Conservation (phyloP, 2,113 vertebrate species). For the Bettongia penicillata region DNA sequence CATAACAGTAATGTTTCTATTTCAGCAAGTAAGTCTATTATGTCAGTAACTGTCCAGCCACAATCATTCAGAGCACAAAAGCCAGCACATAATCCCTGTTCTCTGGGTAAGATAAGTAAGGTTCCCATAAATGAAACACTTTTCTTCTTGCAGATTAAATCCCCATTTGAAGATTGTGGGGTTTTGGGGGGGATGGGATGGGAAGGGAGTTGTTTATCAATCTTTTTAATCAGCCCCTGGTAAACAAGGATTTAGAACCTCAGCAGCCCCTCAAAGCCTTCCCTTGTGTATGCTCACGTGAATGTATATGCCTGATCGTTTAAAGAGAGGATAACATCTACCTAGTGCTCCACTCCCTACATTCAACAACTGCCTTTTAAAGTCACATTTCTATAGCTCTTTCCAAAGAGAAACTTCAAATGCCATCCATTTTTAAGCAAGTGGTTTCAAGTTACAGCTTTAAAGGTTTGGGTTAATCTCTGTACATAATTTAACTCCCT, state of each 20-base stretch:
- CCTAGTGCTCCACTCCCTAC: conserved; percentile 2
- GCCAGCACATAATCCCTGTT: conserved; percentile 80
- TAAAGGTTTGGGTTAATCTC: conserved; percentile 81
- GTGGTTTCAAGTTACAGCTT: conserved; percentile 80
- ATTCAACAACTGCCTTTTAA: conserved; percentile 70
- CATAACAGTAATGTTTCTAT: conserved; percentile 79
- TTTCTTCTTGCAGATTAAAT: conserved; percentile 79
- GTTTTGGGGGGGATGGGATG: conserved; percentile 58
- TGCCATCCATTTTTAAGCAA: conserved; percentile 61
- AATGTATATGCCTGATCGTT: neutral
- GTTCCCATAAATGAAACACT: conserved; percentile 79
- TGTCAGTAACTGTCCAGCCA: conserved; percentile 79
- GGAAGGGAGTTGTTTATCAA: conserved; percentile 44
- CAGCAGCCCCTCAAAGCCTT: conserved; percentile 61
- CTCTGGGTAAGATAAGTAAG: conserved; percentile 75
- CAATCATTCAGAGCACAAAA: conserved; percentile 78
- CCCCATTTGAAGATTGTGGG: conserved; percentile 64
- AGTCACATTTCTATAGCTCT: conserved; percentile 51
- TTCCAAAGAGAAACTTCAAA: conserved; percentile 79
- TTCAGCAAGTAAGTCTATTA: conserved; percentile 80
- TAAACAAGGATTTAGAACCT: conserved; percentile 75
- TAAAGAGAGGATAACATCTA: neutral
- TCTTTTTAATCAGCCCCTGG: conserved; percentile 76
- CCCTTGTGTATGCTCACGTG: neutral
- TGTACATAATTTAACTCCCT: conserved; percentile 78